Conservation (phyloP, 1,140 invertebrate genomes). For the Paraescarpia echinospica region DNA sequence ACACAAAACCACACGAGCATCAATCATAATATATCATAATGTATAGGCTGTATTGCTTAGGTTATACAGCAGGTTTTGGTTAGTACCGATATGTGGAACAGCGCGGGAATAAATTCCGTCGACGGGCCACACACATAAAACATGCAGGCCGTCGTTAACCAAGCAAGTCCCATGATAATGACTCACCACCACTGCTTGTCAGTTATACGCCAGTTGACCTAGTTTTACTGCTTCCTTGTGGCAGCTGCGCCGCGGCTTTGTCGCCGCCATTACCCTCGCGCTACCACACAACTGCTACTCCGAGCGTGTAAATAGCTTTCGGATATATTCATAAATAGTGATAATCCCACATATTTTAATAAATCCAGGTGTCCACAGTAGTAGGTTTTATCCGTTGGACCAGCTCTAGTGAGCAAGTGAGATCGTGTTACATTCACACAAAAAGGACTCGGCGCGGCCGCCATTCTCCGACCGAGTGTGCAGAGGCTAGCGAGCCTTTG, state of each 20-base stretch:
- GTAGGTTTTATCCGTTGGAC: constrained; percentile 4
- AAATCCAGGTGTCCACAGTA: constrained; percentile 4
- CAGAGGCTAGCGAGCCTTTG: not conserved
- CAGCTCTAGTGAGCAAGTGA: not conserved
- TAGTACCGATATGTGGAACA: not conserved
- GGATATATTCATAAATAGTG: not conserved
- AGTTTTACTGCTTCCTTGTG: not conserved
- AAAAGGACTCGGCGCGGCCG: not conserved
- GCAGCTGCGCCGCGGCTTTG: not conserved
- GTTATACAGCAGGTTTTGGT: not conserved
- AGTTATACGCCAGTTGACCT: constrained; percentile 4
- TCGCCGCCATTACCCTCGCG: not conserved
- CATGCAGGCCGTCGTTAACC: not conserved
- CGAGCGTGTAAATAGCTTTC: not conserved
- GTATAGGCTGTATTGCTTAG: not conserved
- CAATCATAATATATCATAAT: too few species aligned
- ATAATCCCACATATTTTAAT: constrained; percentile 2
- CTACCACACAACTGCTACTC: not conserved
- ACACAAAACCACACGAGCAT: too few species aligned
- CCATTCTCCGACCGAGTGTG: not conserved
- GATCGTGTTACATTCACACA: not conserved
- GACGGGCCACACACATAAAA: constrained; percentile 3
- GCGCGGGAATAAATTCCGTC: not conserved
- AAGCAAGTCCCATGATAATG: constrained; percentile 1
- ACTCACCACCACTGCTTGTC: constrained; percentile 1